These are phyloP conservation scores for Numenius phaeopus DNA, from an alignment of 2,797 vertebrate genomes.

Conservation along the genomic window DNA sequence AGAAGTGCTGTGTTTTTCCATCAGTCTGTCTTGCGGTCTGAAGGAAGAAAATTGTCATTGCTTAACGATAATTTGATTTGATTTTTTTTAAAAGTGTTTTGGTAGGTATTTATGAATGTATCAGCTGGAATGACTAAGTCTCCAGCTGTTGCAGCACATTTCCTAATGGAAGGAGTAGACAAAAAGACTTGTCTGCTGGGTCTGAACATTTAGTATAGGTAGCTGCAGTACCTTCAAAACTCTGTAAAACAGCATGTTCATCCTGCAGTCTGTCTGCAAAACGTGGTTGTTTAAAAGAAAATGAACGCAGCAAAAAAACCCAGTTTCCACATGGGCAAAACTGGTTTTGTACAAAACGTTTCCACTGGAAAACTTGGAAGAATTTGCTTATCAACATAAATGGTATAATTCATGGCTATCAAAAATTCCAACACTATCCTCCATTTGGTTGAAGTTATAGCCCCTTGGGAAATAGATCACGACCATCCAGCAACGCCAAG, in stretches of 20 bases:
- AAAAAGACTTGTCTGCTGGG: neutral
- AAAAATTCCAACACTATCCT: neutral
- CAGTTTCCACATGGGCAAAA: neutral
- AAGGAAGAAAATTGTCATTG: neutral
- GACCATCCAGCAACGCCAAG: neutral
- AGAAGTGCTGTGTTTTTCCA: neutral
- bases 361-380: neutral
- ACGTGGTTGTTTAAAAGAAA: neutral
- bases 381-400: neutral
- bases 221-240: neutral
- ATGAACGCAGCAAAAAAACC: fast-evolving
- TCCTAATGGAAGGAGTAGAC: neutral
- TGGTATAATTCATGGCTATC: neutral
- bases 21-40: neutral
- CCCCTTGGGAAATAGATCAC: neutral
- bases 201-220: neutral
- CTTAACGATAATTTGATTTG: neutral
- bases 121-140: neutral
- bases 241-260: neutral
- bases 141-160: neutral
- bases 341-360: neutral
- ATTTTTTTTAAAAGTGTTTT: neutral
- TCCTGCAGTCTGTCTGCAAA: neutral
- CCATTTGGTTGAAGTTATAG: neutral
- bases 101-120: neutral